A percentile compares a stretch with the other conserved stretches of the same genome.
Conservation (phyloP, 2,113 vertebrate species). For the Anguilla rostrata region DNA sequence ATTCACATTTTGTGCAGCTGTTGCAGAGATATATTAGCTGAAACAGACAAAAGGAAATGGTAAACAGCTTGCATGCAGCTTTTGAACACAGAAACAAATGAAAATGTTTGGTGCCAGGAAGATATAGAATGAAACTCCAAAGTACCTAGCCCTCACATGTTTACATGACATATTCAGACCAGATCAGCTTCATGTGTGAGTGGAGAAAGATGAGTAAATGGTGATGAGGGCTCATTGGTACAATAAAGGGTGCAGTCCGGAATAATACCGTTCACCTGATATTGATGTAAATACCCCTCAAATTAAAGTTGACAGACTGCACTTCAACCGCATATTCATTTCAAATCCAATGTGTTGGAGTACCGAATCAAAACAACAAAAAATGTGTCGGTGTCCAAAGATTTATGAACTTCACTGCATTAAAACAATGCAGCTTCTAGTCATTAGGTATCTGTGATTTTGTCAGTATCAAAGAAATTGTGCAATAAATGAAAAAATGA, state of each 20-base stretch:
- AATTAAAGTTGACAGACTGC: too few relatives aligned
- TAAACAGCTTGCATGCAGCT: slow-evolving; percentile 24
- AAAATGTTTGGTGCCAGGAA: not conserved
- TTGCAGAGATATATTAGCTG: slow-evolving; percentile 37
- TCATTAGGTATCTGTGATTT: not conserved
- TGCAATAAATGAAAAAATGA: not conserved
- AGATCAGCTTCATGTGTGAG: slow-evolving; percentile 15
- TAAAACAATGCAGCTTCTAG: not conserved
- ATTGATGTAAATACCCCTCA: too few relatives aligned
- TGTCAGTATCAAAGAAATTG: slow-evolving; percentile 14
- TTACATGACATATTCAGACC: not conserved
- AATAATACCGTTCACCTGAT: too few relatives aligned
- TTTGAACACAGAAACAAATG: slow-evolving; percentile 18
- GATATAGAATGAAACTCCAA: not conserved
- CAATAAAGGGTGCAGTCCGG: not conserved
- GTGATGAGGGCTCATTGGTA: not conserved
- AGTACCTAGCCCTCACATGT: not conserved
- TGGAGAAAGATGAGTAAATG: not conserved
- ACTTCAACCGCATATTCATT: too few relatives aligned
- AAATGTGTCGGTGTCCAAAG: too few relatives aligned
- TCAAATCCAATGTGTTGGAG: too few relatives aligned
- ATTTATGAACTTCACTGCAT: too few relatives aligned
- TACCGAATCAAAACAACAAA: too few relatives aligned
- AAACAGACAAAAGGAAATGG: slow-evolving; percentile 40
- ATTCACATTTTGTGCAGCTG: slow-evolving; percentile 38